Base-by-base conservation (phyloP, 2,888 invertebrate genomes). In the Apamea monoglypha region DNA sequence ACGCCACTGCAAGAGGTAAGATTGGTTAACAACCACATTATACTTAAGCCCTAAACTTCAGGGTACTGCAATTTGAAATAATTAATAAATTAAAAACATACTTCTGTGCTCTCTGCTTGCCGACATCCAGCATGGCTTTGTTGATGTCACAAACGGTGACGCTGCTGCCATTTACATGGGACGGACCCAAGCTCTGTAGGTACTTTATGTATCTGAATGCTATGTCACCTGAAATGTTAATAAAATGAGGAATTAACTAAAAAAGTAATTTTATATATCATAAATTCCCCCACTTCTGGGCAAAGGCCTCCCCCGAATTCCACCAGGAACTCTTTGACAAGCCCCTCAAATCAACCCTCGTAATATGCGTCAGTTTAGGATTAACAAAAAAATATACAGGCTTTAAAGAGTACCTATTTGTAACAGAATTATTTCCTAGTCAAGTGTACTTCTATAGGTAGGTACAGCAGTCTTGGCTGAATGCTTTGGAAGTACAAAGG, bases 91-190 rank as follows among this genome's bases (percentile, higher is more conserved):
- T 47, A 14, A 18, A 29, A 2, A 71, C 74, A 96, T 97, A 96
- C 97, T 97, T 94, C 90, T 97, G 92, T 0, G 99, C 98, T 92
- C 99, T 97, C 59, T 95, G 92, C 95, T 98, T 97, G 2, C 99
- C 99, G 12, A 99, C 99, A 90, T 99, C 98, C 73, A 99, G 94
- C 99, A 99, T 99, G 82, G 98, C 97, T 88, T 98, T 97, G 95
- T 99, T 99, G 86, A 99, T 99, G 94, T 99, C 99, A 89, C 98
- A 97, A 0, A 99, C 97, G 0, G 98, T 98, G 14, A 98, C 98
- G 82, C 97, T 97, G 91, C 98, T 98, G 53, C 93, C 92, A 21
- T 96, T 94, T 3, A 94, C 92, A 0, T 94, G 89, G 0, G 92
- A 73, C 0, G 95, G 93, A 71, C 95, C 91, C 8, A 93, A 90